Base-by-base conservation (phyloP, 2,113 vertebrate genomes). In the Fregata magnificens region DNA sequence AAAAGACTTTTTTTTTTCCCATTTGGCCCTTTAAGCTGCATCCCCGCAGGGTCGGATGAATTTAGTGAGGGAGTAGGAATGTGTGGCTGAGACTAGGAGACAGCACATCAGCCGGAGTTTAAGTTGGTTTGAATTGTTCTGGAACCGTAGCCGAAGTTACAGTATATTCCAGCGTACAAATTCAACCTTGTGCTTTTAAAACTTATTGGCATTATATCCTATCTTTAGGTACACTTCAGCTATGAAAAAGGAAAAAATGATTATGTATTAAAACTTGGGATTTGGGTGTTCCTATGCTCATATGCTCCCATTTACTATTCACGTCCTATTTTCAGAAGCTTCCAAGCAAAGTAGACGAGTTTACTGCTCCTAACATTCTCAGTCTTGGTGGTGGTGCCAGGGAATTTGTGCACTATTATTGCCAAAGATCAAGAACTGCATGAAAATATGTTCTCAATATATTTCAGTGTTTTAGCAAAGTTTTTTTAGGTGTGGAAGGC, bases 391-490 rank as follows among this genome's bases (percentile, higher is more conserved):
- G 17, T 80, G 49, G 29, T 95, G 94, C 86, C 95, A 94, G 90
- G 56, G 90, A 96, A 94, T 96, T 89, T 91, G 24, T 84, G 52
- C 13, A 4, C 18, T 95, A 12, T 65, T 76, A 36, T 62, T 96
- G 93, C 93, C 83, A 88, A 77, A 94, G 55, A 81, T 86, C 47
- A 90, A 95, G 63, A 91, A 45, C 32, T 91, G 59, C 38, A 24
- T 88, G 70, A 86, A 94, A 92, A 91, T 96, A 76, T 76, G 76
- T 93, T 90, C 59, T 95, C 45, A 83, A 34, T 90, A 65, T 89
- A 86, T 86, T 89, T 94, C 38, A 89, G n/a, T 55, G 9, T 76
- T 93, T 90, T 86, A 86, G 32, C 17, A 14, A 91, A 82, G 16
- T 36, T 69, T 83, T 86, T 86, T 88, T 70, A 11, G 38, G n/a